phyloP scores from a whole-genome alignment of 2,888 invertebrate genomes.

The Malthinus seriepunctatus region DNA sequence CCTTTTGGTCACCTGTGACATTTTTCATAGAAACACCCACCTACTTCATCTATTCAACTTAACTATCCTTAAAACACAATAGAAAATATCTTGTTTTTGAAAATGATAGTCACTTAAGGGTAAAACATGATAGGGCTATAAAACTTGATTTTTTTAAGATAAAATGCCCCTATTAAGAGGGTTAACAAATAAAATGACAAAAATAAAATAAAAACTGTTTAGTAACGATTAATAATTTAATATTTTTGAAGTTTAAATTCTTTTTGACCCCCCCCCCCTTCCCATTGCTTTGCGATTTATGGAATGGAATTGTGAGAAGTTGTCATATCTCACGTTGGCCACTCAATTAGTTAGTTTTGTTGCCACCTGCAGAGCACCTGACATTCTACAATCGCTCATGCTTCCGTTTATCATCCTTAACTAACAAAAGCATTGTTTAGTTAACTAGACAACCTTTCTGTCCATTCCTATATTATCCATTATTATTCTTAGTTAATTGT shows the following conservation, averaged over 20 bases:
- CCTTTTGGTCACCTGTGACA: conserved; percentile 26
- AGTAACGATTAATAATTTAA: too few species aligned
- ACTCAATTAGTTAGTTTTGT: conserved; percentile 46
- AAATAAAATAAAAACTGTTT: too few species aligned
- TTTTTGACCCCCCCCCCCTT: too few species aligned
- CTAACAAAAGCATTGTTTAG: conserved; percentile 34
- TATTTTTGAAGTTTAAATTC: too few species aligned
- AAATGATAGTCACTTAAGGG: conserved; percentile 12
- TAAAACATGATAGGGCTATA: conserved; percentile 6
- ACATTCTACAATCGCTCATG: conserved; percentile 50
- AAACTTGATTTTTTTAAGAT: background rate
- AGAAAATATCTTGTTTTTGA: conserved; percentile 9
- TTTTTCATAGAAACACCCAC: conserved; percentile 23
- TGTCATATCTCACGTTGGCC: conserved; percentile 9
- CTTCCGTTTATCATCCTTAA: conserved; percentile 44
- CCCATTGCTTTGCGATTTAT: too few species aligned
- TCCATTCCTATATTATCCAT: conserved; percentile 34
- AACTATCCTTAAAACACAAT: conserved; percentile 13
- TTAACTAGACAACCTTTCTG: conserved; percentile 30
- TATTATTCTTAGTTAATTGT: conserved; percentile 37
- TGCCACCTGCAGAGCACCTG: conserved; percentile 46
- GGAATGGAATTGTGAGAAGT: too few species aligned
- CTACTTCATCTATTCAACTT: conserved; percentile 4
- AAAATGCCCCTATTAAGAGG: background rate
- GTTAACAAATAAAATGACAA: background rate